phyloP scores from a whole-genome alignment of 2,797 vertebrate species.

The Sebastes baramenuke region DNA sequence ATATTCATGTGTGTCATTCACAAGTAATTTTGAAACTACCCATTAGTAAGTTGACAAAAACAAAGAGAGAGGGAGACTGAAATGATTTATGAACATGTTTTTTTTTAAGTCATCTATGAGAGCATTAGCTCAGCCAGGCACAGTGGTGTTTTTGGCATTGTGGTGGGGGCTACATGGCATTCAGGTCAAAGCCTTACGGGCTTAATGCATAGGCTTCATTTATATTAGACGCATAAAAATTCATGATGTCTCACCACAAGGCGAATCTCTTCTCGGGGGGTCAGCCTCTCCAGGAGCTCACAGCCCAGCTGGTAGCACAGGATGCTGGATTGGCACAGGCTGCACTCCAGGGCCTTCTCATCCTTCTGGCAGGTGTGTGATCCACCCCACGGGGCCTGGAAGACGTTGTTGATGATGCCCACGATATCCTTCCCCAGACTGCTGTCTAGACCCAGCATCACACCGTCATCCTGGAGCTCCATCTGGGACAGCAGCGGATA shows the following conservation, averaged over 20 bases:
- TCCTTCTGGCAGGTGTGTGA: conserved; percentile 98
- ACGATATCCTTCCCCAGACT: conserved; percentile 95
- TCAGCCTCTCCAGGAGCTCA: conserved; percentile 94
- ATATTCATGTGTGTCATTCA: not conserved
- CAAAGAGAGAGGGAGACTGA: not conserved
- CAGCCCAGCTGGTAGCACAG: conserved; percentile 98
- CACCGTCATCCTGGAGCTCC: conserved; percentile 97
- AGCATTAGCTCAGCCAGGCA: not conserved
- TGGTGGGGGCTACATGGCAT: not conserved
- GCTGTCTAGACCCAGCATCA: conserved; percentile 95
- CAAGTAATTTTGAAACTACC: not conserved
- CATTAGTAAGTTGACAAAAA: not conserved
- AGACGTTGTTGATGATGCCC: conserved; percentile 98
- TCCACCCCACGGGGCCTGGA: conserved; percentile 98
- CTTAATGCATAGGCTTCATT: conserved; percentile 25
- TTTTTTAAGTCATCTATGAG: not conserved
- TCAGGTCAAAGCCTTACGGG: conserved; percentile 7
- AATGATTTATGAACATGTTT: not conserved
- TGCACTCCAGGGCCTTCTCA: conserved; percentile 94
- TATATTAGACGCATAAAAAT: conserved; percentile 16
- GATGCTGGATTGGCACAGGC: conserved; percentile 97
- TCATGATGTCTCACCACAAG: conserved; percentile 89
- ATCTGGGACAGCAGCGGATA: conserved; percentile 83
- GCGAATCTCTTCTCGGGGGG: conserved; percentile 94
- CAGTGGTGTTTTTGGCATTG: conserved; percentile 1